Evolutionary conservation across 2,113 vertebrate species (phyloP), one percentile per base, ranked within the genome.

Genomic region (Euleptes europaea): DNA sequence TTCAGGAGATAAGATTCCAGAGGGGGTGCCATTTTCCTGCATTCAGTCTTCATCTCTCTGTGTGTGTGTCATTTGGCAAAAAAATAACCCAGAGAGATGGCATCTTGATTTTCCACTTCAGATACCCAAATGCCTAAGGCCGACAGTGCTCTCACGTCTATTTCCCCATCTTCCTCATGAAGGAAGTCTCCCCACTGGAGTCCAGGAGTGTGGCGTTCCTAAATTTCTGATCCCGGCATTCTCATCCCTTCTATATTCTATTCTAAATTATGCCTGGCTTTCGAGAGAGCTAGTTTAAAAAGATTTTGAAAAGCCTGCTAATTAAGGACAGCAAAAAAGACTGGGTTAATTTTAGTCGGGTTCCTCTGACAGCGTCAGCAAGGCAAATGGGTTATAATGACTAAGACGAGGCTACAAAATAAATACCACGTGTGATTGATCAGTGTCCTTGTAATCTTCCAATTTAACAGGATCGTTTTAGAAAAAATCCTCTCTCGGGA

Each of bases 361-460:
- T 86, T 88, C 91, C 80, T 91, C 81, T 82, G 88, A 86, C 51
- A 85, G 44, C 87, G 73, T 89, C 89, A 86, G 67, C 78, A 80
- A 66, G 23, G 83, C 79, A 88, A 92, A 77, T 44, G 81, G 84
- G 88, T 83, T 84, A 88, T 88, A 93, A 85, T 44, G 51, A 91
- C 42, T 63, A 91, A 82, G 88, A 91, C 69, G 57, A 82, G 44
- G 70, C 78, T 93, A 92, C 82, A 63, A 82, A 82, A 66, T 44
- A 85, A 92, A 81, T 86, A 89, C 73, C 89, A 63, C 90, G 33
- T 90, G 82, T 91, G 84, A 78, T 87, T 94, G 91, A 93, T 91
- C 88, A 90, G 40, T 44, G 65, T 88, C 91, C 93, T 93, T 89
- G 87, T 88, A 90, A 89, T 92, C 65, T 90, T 94, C 92, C 88